A percentile compares a stretch with the other conserved stretches of the same genome.
Conservation (phyloP, 2,797 vertebrate genomes). For the Hydrocynus forskahlii region DNA sequence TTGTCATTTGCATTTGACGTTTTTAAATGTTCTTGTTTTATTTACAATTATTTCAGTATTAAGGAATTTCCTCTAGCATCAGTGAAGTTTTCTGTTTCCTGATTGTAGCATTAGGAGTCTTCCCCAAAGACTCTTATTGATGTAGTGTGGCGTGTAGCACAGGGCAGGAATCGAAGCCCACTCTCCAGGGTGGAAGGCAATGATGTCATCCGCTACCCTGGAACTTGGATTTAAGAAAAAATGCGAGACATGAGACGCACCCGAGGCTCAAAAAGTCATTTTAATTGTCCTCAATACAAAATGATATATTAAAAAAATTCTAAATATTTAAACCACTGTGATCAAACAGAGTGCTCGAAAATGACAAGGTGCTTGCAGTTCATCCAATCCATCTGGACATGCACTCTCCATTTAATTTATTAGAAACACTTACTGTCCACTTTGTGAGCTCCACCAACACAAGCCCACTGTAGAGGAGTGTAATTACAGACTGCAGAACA, state of each 20-base stretch:
- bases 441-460: not conserved
- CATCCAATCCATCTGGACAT: not conserved
- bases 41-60: no score
- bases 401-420: not conserved
- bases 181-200: no score
- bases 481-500: not conserved
- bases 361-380: not conserved
- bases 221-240: not conserved
- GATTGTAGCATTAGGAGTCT: no score
- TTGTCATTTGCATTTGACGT: no score
- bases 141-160: no score
- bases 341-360: not conserved
- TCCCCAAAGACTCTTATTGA: no score
- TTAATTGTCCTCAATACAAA: conserved; percentile 22
- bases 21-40: no score
- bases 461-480: not conserved
- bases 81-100: no score
- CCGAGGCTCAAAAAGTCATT: not conserved
- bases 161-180: no score
- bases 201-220: no score
- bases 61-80: no score
- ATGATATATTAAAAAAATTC: not conserved
- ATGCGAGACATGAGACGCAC: not conserved
- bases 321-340: not conserved
- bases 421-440: not conserved